Percentiles rank a stretch among this genome's conserved stretches.
Conservation (phyloP, 2,888 invertebrate species). For the Axea sp. region DNA sequence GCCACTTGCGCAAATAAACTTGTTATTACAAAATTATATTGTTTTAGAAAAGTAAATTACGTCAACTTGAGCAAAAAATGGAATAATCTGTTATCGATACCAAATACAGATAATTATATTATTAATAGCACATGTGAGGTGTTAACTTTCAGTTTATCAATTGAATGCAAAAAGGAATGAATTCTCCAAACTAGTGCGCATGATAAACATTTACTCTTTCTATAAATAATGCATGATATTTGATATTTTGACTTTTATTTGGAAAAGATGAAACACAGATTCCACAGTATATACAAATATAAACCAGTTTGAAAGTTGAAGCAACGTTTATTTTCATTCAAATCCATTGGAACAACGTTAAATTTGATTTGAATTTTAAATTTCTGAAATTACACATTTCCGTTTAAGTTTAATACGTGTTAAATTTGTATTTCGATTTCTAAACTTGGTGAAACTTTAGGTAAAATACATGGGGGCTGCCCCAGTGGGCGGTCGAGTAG, state of each 20-base stretch:
- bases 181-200: slow-evolving; percentile 11
- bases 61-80: slow-evolving; percentile 5
- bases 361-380: no score
- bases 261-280: no score
- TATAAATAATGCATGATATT: not conserved
- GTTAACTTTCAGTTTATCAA: not conserved
- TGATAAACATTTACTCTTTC: slow-evolving; percentile 3
- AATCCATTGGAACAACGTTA: no score
- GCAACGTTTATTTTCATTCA: no score
- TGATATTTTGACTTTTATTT: not conserved
- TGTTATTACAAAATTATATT: slow-evolving; percentile 51
- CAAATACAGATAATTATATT: slow-evolving; percentile 16
- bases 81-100: slow-evolving; percentile 4
- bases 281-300: no score
- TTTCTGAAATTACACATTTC: no score
- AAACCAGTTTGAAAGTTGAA: no score
- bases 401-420: no score
- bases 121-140: slow-evolving; percentile 2
- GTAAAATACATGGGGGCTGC: slow-evolving; percentile 92
- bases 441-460: slow-evolving; percentile 66
- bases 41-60: slow-evolving; percentile 13
- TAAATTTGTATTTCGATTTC: no score
- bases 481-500: slow-evolving; percentile 88
- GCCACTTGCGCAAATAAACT: slow-evolving; percentile 27
- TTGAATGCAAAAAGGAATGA: not conserved